Conservation (phyloP, 2,113 vertebrate species). For the Semicossyphus pulcher region DNA sequence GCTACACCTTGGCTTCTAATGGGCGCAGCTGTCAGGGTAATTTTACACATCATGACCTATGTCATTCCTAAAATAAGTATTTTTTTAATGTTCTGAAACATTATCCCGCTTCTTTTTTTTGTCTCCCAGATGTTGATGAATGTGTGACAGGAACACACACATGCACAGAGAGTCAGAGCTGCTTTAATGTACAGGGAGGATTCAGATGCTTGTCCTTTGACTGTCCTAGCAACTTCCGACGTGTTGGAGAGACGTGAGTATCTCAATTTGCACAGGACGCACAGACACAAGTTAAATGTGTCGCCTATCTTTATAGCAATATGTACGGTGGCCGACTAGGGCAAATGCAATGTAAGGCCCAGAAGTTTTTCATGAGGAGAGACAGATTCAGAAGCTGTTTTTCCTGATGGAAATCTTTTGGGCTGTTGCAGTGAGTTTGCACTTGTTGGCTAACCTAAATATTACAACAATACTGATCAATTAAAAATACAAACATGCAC, state of each 20-base stretch:
- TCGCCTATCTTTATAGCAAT: not conserved
- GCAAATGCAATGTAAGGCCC: too few relatives aligned
- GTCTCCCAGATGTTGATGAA: constrained; percentile 90
- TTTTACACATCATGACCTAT: not conserved
- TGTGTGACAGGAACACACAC: constrained; percentile 93
- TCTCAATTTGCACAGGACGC: not conserved
- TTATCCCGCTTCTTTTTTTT: not conserved
- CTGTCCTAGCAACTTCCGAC: constrained; percentile 92
- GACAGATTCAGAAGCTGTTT: too few relatives aligned
- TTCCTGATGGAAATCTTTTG: too few relatives aligned
- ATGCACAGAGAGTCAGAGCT: constrained; percentile 90
- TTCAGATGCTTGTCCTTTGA: constrained; percentile 92
- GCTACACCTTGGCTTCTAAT: constrained; percentile 91
- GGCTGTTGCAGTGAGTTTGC: too few relatives aligned
- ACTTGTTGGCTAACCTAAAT: too few relatives aligned
- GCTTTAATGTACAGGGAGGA: constrained; percentile 95
- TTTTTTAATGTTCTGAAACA: not conserved
- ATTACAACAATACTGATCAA: too few relatives aligned
- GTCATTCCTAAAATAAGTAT: not conserved
- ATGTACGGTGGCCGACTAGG: too few relatives aligned
- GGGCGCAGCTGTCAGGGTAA: constrained; percentile 96
- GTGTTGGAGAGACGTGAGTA: constrained; percentile 93
- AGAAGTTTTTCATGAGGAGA: too few relatives aligned
- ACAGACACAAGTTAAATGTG: not conserved
- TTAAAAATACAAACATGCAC: not conserved